phyloP scores from a whole-genome alignment of 2,113 vertebrate species.

The Dinomys branickii region DNA sequence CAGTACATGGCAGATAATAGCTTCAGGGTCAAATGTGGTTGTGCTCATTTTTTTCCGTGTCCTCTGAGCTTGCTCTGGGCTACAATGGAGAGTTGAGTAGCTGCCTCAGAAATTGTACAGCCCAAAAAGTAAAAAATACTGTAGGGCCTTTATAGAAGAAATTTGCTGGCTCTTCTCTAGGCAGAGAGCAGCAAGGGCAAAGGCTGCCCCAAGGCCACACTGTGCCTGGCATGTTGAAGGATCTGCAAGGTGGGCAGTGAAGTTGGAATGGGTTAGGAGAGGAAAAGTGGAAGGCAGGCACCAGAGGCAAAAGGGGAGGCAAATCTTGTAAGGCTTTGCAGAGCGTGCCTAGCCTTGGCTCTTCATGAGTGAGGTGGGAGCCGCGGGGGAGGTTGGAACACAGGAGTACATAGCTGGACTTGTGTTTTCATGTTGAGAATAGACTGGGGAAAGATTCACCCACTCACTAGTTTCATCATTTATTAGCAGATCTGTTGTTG shows the following conservation, averaged over 20 bases:
- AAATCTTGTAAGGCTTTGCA: neutral
- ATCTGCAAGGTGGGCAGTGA: neutral
- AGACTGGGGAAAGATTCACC: neutral
- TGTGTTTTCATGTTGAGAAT: neutral
- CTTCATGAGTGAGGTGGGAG: neutral
- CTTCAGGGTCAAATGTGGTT: neutral
- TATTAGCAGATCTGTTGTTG: neutral
- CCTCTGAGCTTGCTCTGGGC: neutral
- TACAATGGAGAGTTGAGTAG: neutral
- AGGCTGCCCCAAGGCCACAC: neutral
- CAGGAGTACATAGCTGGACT: neutral
- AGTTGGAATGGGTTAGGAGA: neutral
- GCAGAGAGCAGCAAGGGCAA: neutral
- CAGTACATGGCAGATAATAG: neutral
- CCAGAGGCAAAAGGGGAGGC: neutral
- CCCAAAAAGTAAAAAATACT: neutral
- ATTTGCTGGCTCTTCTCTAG: neutral
- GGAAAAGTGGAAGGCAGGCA: neutral
- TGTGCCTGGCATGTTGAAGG: neutral
- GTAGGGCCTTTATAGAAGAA: neutral
- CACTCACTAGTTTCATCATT: neutral
- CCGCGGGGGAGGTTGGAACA: neutral
- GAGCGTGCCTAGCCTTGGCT: neutral
- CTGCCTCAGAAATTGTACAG: neutral
- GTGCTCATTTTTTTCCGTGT: neutral